These are phyloP conservation scores for Brachionus paranguensis DNA, from an alignment of 1,140 invertebrate genomes.

Conservation along the genomic window DNA sequence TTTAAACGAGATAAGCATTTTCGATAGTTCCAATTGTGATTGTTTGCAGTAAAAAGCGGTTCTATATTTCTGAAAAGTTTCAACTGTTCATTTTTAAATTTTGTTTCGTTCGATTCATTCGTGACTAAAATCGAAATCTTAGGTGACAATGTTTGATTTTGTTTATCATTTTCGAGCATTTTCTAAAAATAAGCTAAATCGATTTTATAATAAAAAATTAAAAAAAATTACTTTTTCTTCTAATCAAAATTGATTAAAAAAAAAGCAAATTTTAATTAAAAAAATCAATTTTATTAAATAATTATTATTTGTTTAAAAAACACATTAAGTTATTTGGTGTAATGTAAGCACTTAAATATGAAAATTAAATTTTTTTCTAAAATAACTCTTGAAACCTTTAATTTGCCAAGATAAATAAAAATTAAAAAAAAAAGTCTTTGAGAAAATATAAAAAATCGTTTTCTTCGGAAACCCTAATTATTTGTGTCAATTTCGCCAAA, in stretches of 20 bases:
- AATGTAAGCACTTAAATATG: not conserved
- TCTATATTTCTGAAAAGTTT: not conserved
- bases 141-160: not conserved
- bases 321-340: not conserved
- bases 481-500: not conserved
- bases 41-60: not conserved
- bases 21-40: not conserved
- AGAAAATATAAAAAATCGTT: not conserved
- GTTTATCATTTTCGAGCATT: not conserved
- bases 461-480: not conserved
- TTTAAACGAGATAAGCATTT: slow-evolving; percentile 22
- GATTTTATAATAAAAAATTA: not conserved
- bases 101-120: not conserved
- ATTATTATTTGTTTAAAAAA: not conserved
- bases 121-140: not conserved
- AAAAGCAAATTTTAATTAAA: not conserved
- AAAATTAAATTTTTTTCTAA: not conserved
- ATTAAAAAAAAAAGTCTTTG: not conserved
- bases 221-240: not conserved
- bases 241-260: not conserved
- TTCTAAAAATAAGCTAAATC: not conserved
- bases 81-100: not conserved
- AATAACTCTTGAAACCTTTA: not conserved
- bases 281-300: not conserved
- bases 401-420: not conserved